Base-by-base conservation (phyloP, 2,113 vertebrate genomes). In the Prunella fulvescens region DNA sequence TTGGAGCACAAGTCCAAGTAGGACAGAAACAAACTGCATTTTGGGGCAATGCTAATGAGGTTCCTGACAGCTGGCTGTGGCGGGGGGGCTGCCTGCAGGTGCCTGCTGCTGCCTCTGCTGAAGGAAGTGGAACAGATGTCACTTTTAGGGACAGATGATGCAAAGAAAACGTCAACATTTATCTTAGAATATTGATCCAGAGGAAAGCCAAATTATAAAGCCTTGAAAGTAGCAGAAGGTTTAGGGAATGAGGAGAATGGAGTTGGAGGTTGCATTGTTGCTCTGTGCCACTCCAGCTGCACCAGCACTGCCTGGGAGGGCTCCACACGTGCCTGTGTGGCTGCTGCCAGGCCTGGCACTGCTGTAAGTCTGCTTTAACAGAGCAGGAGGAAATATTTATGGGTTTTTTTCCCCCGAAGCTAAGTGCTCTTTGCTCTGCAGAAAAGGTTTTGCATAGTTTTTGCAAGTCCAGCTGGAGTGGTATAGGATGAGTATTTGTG, bases 391-490 rank as follows among this genome's bases (percentile, higher is more conserved):
- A 76, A 37, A 11, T 50, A 50, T 35, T 84, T 78, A 3, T 37
- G 19, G 3, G 0, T 6, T 50, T 44, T 67, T 62, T 57, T 45
- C 4, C 0, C 0, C 16, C 0, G 0, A 42, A 78, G 69, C 72
- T 84, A 58, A 81, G 77, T 73, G 10, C 10, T 61, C 80, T 12
- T 67, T 0, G 1, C 45, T 64, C 17, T 8, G 14, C 50, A 53
- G 51, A 31, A 61, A 12, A 45, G 7, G 28, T 35, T 91, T 93
- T 87, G 50, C 47, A 3, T 67, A 25, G 29, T 66, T 87, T 9
- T 54, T 74, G 12, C 39, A 57, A 53, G n/a, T 84, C 39, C 42
- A 62, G 24, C n/a, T 65, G 37, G 19, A 14, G 2, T 2, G 11
- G 7, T 60, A 16, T 12, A 48, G n/a, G 45, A 53, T 78, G 56